Evolutionary conservation across 1,140 invertebrate species (phyloP).

Genomic region (Coboldia fuscipes): DNA sequence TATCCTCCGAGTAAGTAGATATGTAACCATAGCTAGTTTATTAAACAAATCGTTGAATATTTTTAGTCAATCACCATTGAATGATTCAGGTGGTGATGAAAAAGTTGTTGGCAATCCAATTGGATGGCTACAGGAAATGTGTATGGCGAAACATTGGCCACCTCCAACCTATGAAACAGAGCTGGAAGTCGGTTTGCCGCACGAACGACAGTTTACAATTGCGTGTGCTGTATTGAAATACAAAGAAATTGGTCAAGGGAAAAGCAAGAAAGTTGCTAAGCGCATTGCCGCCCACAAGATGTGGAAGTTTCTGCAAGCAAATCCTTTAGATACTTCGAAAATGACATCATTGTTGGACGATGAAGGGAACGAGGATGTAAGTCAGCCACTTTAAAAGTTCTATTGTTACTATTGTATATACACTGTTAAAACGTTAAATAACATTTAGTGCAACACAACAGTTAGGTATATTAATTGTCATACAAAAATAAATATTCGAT

Average conservation of each 20-base stretch:
- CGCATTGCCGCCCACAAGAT: conserved; percentile 82
- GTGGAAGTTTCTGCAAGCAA: conserved; percentile 62
- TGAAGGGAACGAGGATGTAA: conserved; percentile 26
- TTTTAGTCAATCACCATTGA: no score
- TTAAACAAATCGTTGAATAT: no score
- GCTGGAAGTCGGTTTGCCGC: conserved; percentile 74
- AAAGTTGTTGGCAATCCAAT: conserved; percentile 79
- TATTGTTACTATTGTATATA: neutral
- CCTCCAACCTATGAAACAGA: conserved; percentile 84
- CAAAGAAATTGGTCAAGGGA: conserved; percentile 60
- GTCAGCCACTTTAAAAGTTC: neutral
- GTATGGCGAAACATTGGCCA: conserved; percentile 85
- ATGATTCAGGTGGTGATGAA: conserved; percentile 29
- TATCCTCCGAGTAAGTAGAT: conserved; percentile 3
- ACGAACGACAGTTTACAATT: conserved; percentile 83
- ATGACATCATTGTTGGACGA: conserved; percentile 15
- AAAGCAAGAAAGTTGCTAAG: conserved; percentile 92
- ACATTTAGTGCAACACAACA: no score
- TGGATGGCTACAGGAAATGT: conserved; percentile 86
- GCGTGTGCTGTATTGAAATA: conserved; percentile 69
- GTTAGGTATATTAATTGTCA: no score
- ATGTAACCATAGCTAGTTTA: no score
- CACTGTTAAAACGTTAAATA: no score
- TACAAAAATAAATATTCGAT: no score
- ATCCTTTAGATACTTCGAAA: conserved; percentile 39